phyloP scores from a whole-genome alignment of 2,888 invertebrate species.

The Eilema depressum region DNA sequence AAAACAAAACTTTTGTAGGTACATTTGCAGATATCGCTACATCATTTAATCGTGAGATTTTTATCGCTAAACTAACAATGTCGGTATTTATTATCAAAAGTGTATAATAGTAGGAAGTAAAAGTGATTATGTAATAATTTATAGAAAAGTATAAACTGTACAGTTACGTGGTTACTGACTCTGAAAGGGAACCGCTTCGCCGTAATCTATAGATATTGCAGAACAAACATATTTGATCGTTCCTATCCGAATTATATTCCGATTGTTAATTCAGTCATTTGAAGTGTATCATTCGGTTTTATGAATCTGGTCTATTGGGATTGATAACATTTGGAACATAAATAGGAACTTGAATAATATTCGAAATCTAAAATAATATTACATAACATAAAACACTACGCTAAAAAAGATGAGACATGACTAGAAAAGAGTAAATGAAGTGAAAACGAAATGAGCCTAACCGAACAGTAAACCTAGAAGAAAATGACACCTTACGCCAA shows the following conservation, averaged over 20 bases:
- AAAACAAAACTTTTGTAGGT: constrained; percentile 8
- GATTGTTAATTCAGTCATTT: not conserved
- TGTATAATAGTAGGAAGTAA: constrained; percentile 54
- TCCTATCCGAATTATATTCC: not conserved
- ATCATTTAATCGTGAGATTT: constrained; percentile 60
- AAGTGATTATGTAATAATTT: constrained; percentile 52
- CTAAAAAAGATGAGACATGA: too few species aligned
- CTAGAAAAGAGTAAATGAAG: too few species aligned
- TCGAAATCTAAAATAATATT: not conserved
- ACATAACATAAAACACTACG: too few species aligned
- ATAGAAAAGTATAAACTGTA: constrained; percentile 46
- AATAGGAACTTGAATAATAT: not conserved
- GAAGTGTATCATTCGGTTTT: not conserved
- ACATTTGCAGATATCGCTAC: constrained; percentile 37
- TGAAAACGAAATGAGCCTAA: too few species aligned
- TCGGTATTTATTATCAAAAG: constrained; percentile 60
- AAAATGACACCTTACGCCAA: too few species aligned
- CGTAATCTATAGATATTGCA: constrained; percentile 14
- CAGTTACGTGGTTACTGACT: constrained; percentile 42
- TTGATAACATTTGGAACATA: not conserved
- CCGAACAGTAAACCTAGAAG: too few species aligned
- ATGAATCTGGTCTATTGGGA: not conserved
- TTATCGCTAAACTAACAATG: constrained; percentile 59
- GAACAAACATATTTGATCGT: not conserved
- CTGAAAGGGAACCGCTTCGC: constrained; percentile 32